A percentile compares a stretch with the other conserved stretches of the same genome.
Conservation (phyloP, 2,113 vertebrate genomes). For the Phrynosoma platyrhinos region DNA sequence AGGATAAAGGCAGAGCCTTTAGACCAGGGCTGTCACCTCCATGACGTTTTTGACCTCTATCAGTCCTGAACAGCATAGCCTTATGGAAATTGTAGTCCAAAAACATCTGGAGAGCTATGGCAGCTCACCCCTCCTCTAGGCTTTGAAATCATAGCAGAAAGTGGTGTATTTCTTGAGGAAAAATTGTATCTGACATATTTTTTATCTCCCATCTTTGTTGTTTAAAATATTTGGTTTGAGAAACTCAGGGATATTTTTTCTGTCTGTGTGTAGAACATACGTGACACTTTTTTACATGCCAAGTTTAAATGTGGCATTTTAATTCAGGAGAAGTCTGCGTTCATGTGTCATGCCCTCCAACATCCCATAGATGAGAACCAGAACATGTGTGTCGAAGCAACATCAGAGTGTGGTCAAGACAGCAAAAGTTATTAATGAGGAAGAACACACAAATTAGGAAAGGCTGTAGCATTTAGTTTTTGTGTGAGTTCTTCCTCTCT, state of each 20-base stretch:
- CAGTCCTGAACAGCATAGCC: too few relatives aligned
- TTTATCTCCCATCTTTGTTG: background rate
- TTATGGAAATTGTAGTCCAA: too few relatives aligned
- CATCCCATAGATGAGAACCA: too few relatives aligned
- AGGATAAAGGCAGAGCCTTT: background rate
- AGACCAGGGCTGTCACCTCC: too few relatives aligned
- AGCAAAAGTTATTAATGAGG: too few relatives aligned
- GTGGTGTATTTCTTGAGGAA: background rate
- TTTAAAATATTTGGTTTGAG: background rate
- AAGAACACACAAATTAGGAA: too few relatives aligned
- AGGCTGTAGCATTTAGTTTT: too few relatives aligned
- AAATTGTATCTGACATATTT: background rate
- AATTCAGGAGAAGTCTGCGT: constrained; percentile 13
- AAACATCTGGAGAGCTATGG: too few relatives aligned
- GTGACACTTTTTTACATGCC: background rate
- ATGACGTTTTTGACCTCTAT: too few relatives aligned
- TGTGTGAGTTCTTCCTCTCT: too few relatives aligned
- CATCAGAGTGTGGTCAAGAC: too few relatives aligned
- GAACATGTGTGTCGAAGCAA: too few relatives aligned
- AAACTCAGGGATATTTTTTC: background rate
- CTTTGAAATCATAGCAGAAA: background rate
- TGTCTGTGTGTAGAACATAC: background rate
- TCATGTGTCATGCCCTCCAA: background rate
- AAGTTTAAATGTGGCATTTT: background rate
- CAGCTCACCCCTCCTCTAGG: background rate